A percentile compares a stretch with the other conserved stretches of the same genome.
These are phyloP conservation scores for Eupelmus urozonus DNA, from an alignment of 2,888 invertebrate species.

Conservation along the genomic window DNA sequence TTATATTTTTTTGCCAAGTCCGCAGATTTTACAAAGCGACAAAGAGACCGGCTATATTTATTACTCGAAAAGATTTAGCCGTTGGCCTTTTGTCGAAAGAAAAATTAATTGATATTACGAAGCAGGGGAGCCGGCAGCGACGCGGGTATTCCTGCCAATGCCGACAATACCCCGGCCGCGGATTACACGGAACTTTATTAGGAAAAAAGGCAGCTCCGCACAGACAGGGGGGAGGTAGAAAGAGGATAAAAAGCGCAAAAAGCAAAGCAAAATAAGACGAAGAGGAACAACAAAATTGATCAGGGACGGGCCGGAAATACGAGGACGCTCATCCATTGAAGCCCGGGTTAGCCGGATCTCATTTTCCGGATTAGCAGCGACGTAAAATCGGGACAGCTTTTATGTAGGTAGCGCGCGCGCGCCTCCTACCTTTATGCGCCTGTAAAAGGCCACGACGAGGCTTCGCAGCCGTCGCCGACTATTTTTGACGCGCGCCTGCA, in stretches of 20 bases:
- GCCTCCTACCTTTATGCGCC: conserved; percentile 56
- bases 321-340: conserved; percentile 56
- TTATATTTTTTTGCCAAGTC: too few relatives aligned
- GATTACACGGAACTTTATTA: conserved; percentile 53
- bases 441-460: conserved; percentile 47
- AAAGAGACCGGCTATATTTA: too few relatives aligned
- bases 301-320: conserved; percentile 42
- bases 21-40: too few relatives aligned
- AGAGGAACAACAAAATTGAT: conserved; percentile 52
- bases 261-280: conserved; percentile 6
- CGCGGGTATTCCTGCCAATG: conserved; percentile 14
- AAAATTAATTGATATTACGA: conserved; percentile 50
- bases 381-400: conserved; percentile 62
- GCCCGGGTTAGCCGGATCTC: conserved; percentile 58
- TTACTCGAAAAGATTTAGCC: too few relatives aligned
- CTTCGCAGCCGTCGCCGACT: conserved; percentile 45
- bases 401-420: conserved; percentile 53
- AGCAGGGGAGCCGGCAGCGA: neutral
- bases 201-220: conserved; percentile 15
- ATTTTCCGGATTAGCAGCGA: conserved; percentile 68
- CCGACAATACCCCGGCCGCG: conserved; percentile 31
- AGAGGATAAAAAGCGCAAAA: neutral
- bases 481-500: conserved; percentile 35
- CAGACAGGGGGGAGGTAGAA: neutral
- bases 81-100: conserved; percentile 43